Conservation (phyloP, 2,113 vertebrate genomes). For the Polypterus bichir region DNA sequence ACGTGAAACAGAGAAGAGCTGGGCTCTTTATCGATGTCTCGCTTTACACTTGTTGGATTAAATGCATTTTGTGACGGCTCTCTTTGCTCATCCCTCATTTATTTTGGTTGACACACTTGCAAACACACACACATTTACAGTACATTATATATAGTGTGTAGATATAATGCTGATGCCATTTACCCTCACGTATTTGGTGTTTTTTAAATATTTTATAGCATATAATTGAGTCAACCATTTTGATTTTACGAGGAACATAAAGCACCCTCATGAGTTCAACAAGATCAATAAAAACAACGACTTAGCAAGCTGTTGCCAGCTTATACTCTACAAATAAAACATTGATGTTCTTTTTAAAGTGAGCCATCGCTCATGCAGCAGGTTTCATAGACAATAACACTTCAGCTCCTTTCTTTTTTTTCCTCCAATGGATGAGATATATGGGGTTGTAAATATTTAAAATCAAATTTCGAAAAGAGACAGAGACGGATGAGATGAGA, state of each 20-base stretch:
- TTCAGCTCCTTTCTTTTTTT: constrained; percentile 58
- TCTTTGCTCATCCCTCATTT: too few species aligned
- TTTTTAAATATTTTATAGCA: constrained; percentile 33
- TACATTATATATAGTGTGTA: too few species aligned
- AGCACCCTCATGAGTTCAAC: constrained; percentile 23
- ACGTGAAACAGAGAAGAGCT: too few species aligned
- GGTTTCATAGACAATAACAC: constrained; percentile 90
- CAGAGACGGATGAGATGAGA: constrained; percentile 86
- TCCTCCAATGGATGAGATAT: constrained; percentile 92
- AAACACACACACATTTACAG: too few species aligned
- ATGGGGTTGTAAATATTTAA: constrained; percentile 99
- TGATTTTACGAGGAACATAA: constrained; percentile 31
- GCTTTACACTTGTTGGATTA: too few species aligned
- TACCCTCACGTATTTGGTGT: constrained; percentile 22
- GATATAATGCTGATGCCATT: constrained; percentile 11
- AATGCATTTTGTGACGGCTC: too few species aligned
- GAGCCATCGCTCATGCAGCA: constrained; percentile 85
- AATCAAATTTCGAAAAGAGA: constrained; percentile 99
- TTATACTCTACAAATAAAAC: constrained; percentile 97
- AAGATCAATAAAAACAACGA: constrained; percentile 26
- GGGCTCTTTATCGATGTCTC: too few species aligned
- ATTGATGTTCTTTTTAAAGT: constrained; percentile 95
- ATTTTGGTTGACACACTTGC: too few species aligned
- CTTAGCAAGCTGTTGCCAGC: constrained; percentile 51
- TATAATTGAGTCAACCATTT: constrained; percentile 19